Base-by-base conservation (phyloP, 2,888 invertebrate species). In the Mactromeris polynyma region DNA sequence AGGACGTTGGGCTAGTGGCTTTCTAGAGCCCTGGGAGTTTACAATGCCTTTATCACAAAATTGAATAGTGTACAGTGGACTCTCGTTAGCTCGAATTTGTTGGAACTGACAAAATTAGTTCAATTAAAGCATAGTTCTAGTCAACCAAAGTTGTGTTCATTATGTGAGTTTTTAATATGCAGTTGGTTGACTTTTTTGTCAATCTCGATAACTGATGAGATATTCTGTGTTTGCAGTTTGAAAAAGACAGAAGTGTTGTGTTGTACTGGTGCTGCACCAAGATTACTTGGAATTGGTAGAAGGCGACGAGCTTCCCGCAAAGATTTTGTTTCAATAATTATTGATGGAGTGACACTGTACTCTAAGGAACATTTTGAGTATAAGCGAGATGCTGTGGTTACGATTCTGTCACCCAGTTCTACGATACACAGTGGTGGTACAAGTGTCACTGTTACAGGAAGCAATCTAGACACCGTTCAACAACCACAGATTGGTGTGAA, bases 391-490 rank as follows among this genome's bases (percentile, higher is more conserved):
- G 95, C 96, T 0, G 89, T 91, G 4, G 93, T 96, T 7, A 89
- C 84, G 1, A 81, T 51, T 31, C 93, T 96, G n/a, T 36, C 87
- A n/a, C 95, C 95, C 0, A 54, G 42, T 0, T 40, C 46, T 19
- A 89, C 91, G 4, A 88, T 91, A 38, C 86, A 86, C n/a, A 96
- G 96, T 92, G 96, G 96, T 33, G 96, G 96, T 0, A 94, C 95
- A n/a, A 92, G 87, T 21, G 92, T 97, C 7, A 95, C 93, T 0
- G 94, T 97, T 0, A 90, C 36, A 2, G 97, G 97, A 1, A 89
- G 86, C 17, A 95, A 97, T 88, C 93, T 97, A 19, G 92, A 97
- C 89, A 95, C 95, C 26, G 94, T 96, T 19, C 92, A 93, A 21
- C 82, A 93, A 17, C 96, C 96, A 19, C 81, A 87, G 85, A 92